These are phyloP conservation scores for Mythimna lalbum DNA, from an alignment of 2,888 invertebrate species.

Conservation along the genomic window DNA sequence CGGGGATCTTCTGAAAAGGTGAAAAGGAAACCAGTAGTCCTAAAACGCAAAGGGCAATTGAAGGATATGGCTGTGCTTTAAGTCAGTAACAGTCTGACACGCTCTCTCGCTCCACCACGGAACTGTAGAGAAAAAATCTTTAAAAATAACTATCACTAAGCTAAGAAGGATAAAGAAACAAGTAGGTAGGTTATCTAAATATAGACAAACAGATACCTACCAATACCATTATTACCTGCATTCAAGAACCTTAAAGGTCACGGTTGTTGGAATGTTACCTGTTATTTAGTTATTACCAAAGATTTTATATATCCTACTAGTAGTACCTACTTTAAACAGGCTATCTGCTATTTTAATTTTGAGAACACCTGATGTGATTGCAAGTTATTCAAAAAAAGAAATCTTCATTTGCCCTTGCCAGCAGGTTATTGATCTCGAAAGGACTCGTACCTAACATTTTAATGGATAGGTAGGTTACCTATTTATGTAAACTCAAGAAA, in stretches of 20 bases:
- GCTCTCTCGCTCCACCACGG: no score
- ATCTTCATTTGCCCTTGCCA: not conserved
- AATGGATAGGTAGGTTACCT: no score
- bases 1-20: no score
- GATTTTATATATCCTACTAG: no score
- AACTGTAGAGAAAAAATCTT: no score
- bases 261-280: not conserved
- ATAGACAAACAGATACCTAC: not conserved
- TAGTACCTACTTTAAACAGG: not conserved
- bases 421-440: not conserved
- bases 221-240: not conserved
- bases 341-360: not conserved
- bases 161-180: not conserved
- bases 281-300: slow-evolving; percentile 2
- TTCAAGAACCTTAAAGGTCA: slow-evolving; percentile 17
- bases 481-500: no score
- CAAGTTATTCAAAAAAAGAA: not conserved
- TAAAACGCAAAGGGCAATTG: no score
- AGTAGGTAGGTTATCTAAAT: no score
- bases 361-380: not conserved
- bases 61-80: no score
- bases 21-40: no score
- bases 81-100: no score
- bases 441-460: not conserved
- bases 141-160: no score